These are phyloP conservation scores for Sebastes diploproa DNA, from an alignment of 2,797 vertebrate genomes.

Conservation along the genomic window DNA sequence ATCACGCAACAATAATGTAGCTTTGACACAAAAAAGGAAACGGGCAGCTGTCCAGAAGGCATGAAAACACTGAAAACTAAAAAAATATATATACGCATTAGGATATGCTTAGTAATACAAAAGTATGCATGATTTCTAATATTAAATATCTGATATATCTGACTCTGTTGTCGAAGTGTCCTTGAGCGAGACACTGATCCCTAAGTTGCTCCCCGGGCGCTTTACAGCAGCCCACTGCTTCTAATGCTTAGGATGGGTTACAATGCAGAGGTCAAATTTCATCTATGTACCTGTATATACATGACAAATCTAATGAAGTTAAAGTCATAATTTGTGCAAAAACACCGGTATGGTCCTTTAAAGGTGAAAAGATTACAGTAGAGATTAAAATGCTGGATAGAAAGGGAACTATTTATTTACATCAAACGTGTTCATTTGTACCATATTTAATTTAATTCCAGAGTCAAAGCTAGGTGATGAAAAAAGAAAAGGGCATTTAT, in stretches of 20 bases:
- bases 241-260: too few relatives aligned
- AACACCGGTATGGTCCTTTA: background rate
- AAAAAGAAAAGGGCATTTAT: background rate
- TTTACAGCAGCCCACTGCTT: too few relatives aligned
- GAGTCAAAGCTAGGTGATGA: background rate
- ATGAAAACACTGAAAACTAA: background rate
- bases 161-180: too few relatives aligned
- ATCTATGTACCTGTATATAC: too few relatives aligned
- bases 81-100: background rate
- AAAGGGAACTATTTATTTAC: conserved; percentile 20
- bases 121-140: background rate
- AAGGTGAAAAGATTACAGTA: background rate
- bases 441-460: conserved; percentile 8
- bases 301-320: too few relatives aligned
- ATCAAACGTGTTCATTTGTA: background rate
- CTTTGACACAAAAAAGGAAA: background rate
- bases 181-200: too few relatives aligned
- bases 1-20: background rate
- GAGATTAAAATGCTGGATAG: conserved; percentile 54
- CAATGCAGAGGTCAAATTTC: too few relatives aligned
- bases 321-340: background rate
- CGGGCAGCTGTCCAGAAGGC: background rate
- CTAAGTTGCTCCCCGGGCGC: too few relatives aligned
- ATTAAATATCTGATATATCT: background rate
- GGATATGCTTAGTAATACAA: background rate